phyloP scores from a whole-genome alignment of 35 echinoderm and acorn worm genomes.

The Apostichopus japonicus region DNA sequence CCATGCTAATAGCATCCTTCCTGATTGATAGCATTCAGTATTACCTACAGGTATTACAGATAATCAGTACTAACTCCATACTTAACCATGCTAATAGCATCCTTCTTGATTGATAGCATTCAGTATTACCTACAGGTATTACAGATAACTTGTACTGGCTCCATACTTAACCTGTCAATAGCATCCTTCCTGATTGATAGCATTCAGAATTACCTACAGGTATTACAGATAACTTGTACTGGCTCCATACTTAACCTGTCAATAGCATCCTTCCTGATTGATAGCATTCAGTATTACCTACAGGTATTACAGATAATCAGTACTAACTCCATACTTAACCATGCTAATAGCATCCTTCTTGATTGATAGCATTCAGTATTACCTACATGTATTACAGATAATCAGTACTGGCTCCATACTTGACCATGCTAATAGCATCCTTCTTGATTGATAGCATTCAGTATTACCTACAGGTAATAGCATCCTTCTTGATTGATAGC shows the following conservation, averaged over 20 bases:
- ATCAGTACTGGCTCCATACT: no score
- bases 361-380: constrained; percentile 95
- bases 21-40: constrained; percentile 95
- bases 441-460: constrained; percentile 92
- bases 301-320: constrained; percentile 35
- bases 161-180: no score
- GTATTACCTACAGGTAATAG: constrained; percentile 85
- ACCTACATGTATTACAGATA: constrained; percentile 63
- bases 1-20: no score
- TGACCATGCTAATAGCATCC: neutral
- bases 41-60: constrained; percentile 92
- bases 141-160: no score
- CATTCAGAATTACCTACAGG: constrained; percentile 80
- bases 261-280: constrained; percentile 70
- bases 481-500: constrained; percentile 89
- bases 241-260: no score
- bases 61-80: no score
- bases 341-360: constrained; percentile 55
- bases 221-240: no score
- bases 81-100: no score
- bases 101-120: constrained; percentile 89
- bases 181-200: constrained; percentile 93
- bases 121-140: constrained; percentile 97
- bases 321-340: no score
- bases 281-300: constrained; percentile 93